These are phyloP conservation scores for Glossophaga mutica DNA, from an alignment of 2,797 vertebrate genomes.

Conservation along the genomic window DNA sequence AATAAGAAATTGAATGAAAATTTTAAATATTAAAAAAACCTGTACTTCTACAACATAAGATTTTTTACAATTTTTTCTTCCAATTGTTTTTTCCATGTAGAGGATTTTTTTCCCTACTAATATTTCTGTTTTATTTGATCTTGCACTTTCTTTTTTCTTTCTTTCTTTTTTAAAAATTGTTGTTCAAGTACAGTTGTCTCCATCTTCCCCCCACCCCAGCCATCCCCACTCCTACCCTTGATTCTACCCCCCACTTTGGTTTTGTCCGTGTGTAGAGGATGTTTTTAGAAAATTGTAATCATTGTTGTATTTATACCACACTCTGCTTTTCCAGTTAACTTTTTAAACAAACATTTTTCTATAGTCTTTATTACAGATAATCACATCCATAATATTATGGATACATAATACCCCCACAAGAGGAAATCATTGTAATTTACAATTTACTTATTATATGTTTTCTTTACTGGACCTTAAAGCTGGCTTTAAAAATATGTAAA, in stretches of 20 bases:
- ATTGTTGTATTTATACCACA: background rate
- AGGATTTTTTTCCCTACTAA: background rate
- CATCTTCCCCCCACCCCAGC: no score
- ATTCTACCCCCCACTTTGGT: no score
- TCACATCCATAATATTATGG: background rate
- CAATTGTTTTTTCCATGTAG: background rate
- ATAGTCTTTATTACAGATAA: background rate
- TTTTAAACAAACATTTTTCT: background rate
- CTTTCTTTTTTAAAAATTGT: no score
- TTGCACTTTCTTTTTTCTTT: no score
- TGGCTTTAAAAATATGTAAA: background rate
- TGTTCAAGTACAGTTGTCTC: no score
- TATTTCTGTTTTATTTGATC: no score
- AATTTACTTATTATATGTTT: conserved; percentile 23
- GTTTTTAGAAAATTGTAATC: background rate
- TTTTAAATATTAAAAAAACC: background rate
- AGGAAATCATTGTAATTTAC: background rate
- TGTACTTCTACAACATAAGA: background rate
- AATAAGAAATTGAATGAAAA: background rate
- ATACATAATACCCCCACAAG: background rate
- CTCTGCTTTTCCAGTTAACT: background rate
- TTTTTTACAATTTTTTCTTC: conserved; percentile 15
- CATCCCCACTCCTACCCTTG: no score
- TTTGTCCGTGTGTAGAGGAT: background rate
- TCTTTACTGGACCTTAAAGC: conserved; percentile 4